Evolutionary conservation across 2,113 vertebrate species (phyloP).

Genomic region (Apodemus sylvaticus): DNA sequence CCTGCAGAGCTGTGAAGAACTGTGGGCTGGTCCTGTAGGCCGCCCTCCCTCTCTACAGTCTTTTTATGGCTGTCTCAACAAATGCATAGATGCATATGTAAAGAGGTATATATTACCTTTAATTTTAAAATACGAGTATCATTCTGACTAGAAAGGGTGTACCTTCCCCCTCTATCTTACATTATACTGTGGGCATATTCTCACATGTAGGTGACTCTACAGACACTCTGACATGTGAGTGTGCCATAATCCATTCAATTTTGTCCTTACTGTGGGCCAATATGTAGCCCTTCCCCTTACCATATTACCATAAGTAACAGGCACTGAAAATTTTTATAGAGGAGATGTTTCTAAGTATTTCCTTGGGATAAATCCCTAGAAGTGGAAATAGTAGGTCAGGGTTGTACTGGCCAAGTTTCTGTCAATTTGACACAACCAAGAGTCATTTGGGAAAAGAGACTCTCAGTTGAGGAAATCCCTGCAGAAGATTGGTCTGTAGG

Average conservation of each 20-base stretch:
- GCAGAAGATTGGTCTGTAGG: no score
- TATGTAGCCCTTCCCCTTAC: background rate
- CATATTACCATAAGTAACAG: conserved; percentile 25
- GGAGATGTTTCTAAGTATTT: conserved; percentile 35
- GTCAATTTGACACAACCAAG: background rate
- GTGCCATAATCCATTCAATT: background rate
- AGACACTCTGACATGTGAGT: conserved; percentile 12
- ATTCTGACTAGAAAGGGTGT: background rate
- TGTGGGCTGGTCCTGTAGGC: background rate
- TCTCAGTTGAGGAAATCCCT: background rate
- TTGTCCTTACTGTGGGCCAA: background rate
- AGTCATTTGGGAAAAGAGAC: background rate
- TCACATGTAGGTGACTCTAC: background rate
- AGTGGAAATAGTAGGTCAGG: conserved; percentile 3
- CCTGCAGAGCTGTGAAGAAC: background rate
- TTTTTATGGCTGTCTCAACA: background rate
- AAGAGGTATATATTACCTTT: conserved; percentile 22
- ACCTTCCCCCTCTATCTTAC: background rate
- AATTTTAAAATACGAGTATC: conserved; percentile 41
- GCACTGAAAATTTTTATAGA: background rate
- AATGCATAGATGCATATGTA: conserved; percentile 9
- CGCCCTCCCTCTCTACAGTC: background rate
- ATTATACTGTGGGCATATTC: background rate
- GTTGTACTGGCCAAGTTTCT: background rate
- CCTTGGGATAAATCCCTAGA: conserved; percentile 46